Base-by-base conservation (phyloP, 2,888 invertebrate genomes). In the Drosophila antonietae region DNA sequence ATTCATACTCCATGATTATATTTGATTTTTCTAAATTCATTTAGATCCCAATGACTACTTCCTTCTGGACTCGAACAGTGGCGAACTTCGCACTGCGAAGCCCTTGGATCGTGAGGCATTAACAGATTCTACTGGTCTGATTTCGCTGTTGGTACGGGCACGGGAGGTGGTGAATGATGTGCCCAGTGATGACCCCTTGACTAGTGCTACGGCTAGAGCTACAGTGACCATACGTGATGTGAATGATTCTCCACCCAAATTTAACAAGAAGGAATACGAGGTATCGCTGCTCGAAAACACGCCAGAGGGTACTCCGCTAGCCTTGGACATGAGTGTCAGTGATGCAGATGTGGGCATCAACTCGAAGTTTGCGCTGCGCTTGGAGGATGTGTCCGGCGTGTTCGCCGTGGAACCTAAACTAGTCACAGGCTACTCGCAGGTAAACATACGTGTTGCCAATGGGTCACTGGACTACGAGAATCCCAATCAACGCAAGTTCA, bases 401-500 rank as follows among this genome's bases (percentile, higher is more conserved):
- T 98, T 98, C 91, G 95, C 96, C 28, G 96, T 98, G 55, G 97
- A 97, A 83, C 98, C 98, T 0, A 94, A 95, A 60, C 93, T 94
- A 37, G 97, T 96, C 0, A 95, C 95, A 0, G 97, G 97, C 41
- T 96, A 96, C 70, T 96, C 97, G 0, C 95, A 96, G 35, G 97
- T 97, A 44, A 97, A 96, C 18, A 95, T 98, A 68, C 94, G 97
- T 23, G 95, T 98, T 0, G 95, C 96, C 73, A 96, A 97, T 88
- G 96, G 95, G 65, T 95, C 95, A 3, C 93, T 98, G 69, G 98
- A 98, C 91, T 98, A 96, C 90, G 98, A 98, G 91, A 97, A 98
- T 92, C 97, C 97, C 15, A 98, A 98, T 93, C 97, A 97, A 91
- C 94, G 97, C 75, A 97, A 98, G 93, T 98, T 97, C 90, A 97